These are phyloP conservation scores for Diacarnus erythraeanus DNA, from an alignment of 37 sponge, comb jelly and placozoan genomes.

Conservation along the genomic window DNA sequence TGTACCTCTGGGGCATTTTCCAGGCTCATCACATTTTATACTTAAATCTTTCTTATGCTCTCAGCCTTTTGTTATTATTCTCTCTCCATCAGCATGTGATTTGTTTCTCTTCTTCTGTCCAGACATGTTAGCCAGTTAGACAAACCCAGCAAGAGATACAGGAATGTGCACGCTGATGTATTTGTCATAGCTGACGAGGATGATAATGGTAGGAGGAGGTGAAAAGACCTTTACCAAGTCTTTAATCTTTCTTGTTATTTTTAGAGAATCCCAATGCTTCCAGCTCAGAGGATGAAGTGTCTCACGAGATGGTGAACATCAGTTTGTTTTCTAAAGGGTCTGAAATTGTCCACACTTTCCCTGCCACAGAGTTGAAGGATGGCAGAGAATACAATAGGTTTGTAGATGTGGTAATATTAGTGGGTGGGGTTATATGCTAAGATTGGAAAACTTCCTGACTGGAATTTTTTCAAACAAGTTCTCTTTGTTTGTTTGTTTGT, in stretches of 20 bases:
- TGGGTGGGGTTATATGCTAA: no score
- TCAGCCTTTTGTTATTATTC: no score
- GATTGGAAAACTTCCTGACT: no score
- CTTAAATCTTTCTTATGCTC: no score
- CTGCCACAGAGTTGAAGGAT: constrained; percentile 68
- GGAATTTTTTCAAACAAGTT: no score
- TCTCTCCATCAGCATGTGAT: background rate
- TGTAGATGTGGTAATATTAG: background rate
- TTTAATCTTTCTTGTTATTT: background rate
- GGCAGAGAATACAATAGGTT: constrained; percentile 2
- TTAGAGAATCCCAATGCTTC: constrained; percentile 38
- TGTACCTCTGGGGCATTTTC: no score
- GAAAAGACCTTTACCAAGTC: background rate
- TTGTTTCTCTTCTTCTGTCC: background rate
- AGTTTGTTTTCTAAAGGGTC: constrained; percentile 64
- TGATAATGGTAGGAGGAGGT: constrained; percentile 53
- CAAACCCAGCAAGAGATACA: constrained; percentile 70
- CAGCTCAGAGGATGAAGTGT: constrained; percentile 75
- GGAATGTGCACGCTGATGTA: constrained; percentile 75
- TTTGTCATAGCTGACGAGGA: constrained; percentile 96
- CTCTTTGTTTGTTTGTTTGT: no score
- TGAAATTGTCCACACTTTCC: constrained; percentile 71
- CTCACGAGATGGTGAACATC: constrained; percentile 76
- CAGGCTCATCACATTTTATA: no score
- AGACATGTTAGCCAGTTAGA: constrained; percentile 64